phyloP scores from a whole-genome alignment of 2,113 vertebrate species.

The Camelus dromedarius region DNA sequence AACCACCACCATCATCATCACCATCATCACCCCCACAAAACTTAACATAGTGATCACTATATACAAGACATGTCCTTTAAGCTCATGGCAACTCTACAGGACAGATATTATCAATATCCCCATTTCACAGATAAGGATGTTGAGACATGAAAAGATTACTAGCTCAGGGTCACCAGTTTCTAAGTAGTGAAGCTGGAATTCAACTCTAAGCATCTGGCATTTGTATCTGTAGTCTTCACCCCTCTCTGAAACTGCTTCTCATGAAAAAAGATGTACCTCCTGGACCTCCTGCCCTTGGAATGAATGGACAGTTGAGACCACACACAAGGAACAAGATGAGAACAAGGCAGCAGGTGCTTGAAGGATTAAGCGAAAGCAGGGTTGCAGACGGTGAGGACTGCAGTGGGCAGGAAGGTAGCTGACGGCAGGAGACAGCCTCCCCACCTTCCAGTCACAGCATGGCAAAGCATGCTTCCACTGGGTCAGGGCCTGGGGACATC shows the following conservation, averaged over 20 bases:
- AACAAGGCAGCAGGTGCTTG: too few relatives aligned
- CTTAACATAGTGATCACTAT: too few relatives aligned
- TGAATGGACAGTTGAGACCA: background rate
- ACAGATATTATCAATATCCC: background rate
- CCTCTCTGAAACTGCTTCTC: background rate
- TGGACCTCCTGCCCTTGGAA: background rate
- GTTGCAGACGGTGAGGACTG: background rate
- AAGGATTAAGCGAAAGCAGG: background rate
- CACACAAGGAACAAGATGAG: background rate
- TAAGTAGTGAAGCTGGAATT: background rate
- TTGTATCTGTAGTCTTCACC: background rate
- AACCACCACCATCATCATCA: background rate
- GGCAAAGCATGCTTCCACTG: background rate
- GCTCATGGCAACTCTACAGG: background rate
- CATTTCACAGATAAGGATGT: background rate
- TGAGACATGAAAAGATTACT: background rate
- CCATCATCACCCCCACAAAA: too few relatives aligned
- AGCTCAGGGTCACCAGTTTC: background rate
- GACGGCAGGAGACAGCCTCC: background rate
- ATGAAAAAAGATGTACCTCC: background rate
- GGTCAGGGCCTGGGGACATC: background rate
- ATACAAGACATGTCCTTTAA: background rate
- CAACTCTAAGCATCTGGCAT: background rate
- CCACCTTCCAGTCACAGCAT: background rate
- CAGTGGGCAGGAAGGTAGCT: background rate